Evolutionary conservation across 2,888 invertebrate species (phyloP).

Genomic region (Dolichopus griseipennis): DNA sequence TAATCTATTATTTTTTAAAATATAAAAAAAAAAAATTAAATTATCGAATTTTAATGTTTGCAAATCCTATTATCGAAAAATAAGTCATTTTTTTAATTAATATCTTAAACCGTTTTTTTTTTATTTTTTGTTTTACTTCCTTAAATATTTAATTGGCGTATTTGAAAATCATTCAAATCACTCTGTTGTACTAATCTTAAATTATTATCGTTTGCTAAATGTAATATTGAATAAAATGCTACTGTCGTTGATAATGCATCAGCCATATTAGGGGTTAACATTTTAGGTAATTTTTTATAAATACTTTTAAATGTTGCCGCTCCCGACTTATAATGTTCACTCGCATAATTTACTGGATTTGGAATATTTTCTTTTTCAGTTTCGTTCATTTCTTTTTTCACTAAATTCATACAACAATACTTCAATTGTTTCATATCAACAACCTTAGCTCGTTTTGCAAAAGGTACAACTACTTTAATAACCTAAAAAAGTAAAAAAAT

Average conservation of each 20-base stretch:
- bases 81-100: background rate
- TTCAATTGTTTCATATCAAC: slow-evolving; percentile 80
- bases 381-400: slow-evolving; percentile 39
- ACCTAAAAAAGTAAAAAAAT: slow-evolving; percentile 44
- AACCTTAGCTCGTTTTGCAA: slow-evolving; percentile 74
- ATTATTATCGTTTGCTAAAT: slow-evolving; percentile 74
- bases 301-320: slow-evolving; percentile 49
- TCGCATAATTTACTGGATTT: slow-evolving; percentile 24
- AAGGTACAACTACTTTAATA: slow-evolving; percentile 64
- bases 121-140: background rate
- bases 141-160: slow-evolving; percentile 30
- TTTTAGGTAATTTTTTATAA: slow-evolving; percentile 50
- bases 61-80: background rate
- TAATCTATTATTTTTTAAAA: too few species aligned
- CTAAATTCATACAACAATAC: slow-evolving; percentile 59
- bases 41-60: background rate
- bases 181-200: slow-evolving; percentile 48
- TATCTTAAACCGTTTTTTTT: background rate
- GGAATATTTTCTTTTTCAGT: slow-evolving; percentile 27
- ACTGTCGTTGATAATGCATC: slow-evolving; percentile 69
- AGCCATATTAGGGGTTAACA: slow-evolving; percentile 53
- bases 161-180: slow-evolving; percentile 48
- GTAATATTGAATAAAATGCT: slow-evolving; percentile 70
- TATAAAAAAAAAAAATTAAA: too few species aligned
- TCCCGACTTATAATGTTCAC: slow-evolving; percentile 39